A percentile compares a stretch with the other conserved stretches of the same genome.
These are phyloP conservation scores for Silurus lanzhouensis DNA, from an alignment of 2,797 vertebrate species.

Conservation along the genomic window DNA sequence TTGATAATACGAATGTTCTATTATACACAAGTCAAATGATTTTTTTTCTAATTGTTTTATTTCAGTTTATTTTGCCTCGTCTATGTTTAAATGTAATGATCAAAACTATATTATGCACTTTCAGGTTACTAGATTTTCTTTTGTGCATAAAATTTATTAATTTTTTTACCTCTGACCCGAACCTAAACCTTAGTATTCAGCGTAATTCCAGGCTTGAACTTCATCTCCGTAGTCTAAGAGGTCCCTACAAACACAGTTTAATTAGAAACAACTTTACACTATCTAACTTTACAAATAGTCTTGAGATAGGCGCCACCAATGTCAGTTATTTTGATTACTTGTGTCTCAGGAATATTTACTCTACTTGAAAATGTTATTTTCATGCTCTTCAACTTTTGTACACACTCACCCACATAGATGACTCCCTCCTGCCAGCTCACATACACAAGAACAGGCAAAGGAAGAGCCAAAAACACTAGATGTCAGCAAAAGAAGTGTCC, in stretches of 20 bases:
- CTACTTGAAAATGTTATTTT: constrained; percentile 46
- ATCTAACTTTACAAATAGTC: constrained; percentile 10
- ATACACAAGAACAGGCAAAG: constrained; percentile 31
- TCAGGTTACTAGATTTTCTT: constrained; percentile 23
- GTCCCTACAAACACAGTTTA: constrained; percentile 21
- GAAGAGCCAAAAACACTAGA: constrained; percentile 31
- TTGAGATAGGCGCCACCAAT: constrained; percentile 12
- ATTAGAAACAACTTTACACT: constrained; percentile 32
- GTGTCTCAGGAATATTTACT: constrained; percentile 46
- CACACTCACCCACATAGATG: constrained; percentile 51
- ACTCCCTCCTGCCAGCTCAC: constrained; percentile 16
- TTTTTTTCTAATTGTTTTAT: not conserved
- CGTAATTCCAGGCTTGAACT: not conserved
- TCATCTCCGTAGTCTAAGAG: constrained; percentile 4
- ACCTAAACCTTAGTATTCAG: not conserved
- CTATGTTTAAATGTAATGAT: constrained; percentile 1
- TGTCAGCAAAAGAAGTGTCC: constrained; percentile 39
- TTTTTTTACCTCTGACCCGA: no score
- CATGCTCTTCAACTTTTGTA: constrained; percentile 45
- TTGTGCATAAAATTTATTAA: not conserved
- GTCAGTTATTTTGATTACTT: constrained; percentile 41
- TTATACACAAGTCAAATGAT: constrained; percentile 1
- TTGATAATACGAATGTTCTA: constrained; percentile 29
- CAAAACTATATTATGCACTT: not conserved
- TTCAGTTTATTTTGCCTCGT: constrained; percentile 9